Evolutionary conservation across 1,140 invertebrate species (phyloP), one percentile per base, ranked within the genome.

Genomic region (Drosophila rhopaloa): DNA sequence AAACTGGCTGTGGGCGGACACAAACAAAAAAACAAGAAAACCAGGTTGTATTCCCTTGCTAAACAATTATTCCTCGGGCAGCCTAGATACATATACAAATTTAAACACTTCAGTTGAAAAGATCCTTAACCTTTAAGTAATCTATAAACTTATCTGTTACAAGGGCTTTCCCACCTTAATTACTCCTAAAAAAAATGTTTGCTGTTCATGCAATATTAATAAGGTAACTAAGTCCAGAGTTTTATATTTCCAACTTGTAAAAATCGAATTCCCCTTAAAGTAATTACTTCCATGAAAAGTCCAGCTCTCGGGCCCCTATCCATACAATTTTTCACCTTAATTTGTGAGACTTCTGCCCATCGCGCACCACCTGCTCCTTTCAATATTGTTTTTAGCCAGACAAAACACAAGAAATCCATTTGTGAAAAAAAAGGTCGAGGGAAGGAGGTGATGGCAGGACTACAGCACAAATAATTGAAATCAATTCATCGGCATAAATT

Each of bases 391-490:
- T 57, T 70, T 29, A 14, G 14, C 9, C 14, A 14, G 16, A 38
- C 27, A 71, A 62, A 67, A 76, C 50, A 56, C 61, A 79, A 67
- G 54, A 76, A 81, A 68, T 63, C 54, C 61, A 80, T 85, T 83
- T 83, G 62, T 57, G 50, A 76, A 63, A 47, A 63, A 47, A 47
- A 37, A 35, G n/a, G 29, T 27, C 62, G 16, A 19, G 9, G 5
- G 14, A 4, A 13, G 27, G 19, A 24, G 19, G 55, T 43, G 32
- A 35, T 44, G 54, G 29, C 61, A 56, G 72, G 55, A 53, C 40
- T 41, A 40, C 48, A 60, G 41, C 29, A 19, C 11, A 76, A 76
- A 76, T 76, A 76, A 76, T 76, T 76, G 41, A 76, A 76, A 65
- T 66, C 60, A 66, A 76, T 76, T 76, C 54, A 76, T 54, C n/a